These are phyloP conservation scores for Lasioglossum zephyrum DNA, from an alignment of 2,888 invertebrate species.

Conservation along the genomic window DNA sequence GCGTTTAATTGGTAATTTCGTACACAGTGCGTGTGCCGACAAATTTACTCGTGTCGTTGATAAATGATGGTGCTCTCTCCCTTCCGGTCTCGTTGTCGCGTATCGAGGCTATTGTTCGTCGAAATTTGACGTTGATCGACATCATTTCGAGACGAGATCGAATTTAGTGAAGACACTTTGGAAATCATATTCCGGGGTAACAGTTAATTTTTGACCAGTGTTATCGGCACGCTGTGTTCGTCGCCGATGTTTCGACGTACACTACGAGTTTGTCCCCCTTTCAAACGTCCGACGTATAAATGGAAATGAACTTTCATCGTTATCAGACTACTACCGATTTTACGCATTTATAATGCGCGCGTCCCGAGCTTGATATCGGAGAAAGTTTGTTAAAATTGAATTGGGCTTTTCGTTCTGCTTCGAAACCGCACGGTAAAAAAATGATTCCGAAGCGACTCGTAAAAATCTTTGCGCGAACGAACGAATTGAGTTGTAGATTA, in stretches of 20 bases:
- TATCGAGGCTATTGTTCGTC: constrained; percentile 26
- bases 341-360: neutral
- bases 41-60: constrained; percentile 53
- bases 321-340: neutral
- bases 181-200: neutral
- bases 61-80: constrained; percentile 34
- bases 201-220: neutral
- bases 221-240: neutral
- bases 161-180: neutral
- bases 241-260: neutral
- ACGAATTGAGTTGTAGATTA: neutral
- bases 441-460: neutral
- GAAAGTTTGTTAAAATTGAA: neutral
- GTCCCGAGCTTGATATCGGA: neutral
- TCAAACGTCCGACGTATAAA: neutral
- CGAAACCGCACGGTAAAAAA: neutral
- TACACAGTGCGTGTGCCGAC: constrained; percentile 34
- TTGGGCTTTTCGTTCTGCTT: neutral
- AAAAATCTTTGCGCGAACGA: neutral
- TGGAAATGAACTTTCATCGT: neutral
- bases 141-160: constrained; percentile 29
- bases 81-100: constrained; percentile 28
- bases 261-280: neutral
- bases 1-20: constrained; percentile 58
- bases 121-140: constrained; percentile 49